A percentile compares a stretch with the other conserved stretches of the same genome.
Evolutionary conservation across 2,113 vertebrate species (phyloP).

Genomic region (Corythoichthys haematopterus): DNA sequence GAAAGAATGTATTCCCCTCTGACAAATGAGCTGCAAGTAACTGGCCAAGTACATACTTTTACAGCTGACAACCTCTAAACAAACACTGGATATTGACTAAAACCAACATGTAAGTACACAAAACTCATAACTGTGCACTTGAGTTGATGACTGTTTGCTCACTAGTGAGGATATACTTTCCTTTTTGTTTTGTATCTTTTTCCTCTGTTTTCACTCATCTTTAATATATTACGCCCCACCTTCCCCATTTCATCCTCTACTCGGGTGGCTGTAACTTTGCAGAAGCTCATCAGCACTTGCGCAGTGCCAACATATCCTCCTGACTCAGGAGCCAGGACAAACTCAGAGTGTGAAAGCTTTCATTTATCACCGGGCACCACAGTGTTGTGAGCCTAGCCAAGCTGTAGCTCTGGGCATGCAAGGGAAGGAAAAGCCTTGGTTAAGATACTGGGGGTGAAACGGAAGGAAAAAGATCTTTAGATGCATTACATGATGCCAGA

Average conservation of each 20-base stretch:
- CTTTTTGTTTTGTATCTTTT: not conserved
- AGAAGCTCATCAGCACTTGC: slow-evolving; percentile 73
- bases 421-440: slow-evolving; percentile 21
- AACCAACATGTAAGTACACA: slow-evolving; percentile 2
- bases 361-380: slow-evolving; percentile 73
- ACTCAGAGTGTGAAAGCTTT: slow-evolving; percentile 77
- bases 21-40: slow-evolving; percentile 1
- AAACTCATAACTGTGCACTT: not conserved
- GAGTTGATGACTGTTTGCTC: not conserved
- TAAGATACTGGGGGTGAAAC: slow-evolving; percentile 11
- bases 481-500: slow-evolving; percentile 21
- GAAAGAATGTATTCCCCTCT: slow-evolving; percentile 3
- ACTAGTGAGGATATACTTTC: not conserved
- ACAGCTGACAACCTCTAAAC: slow-evolving; percentile 1
- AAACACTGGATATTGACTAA: not conserved
- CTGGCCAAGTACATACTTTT: slow-evolving; percentile 3
- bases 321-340: slow-evolving; percentile 78
- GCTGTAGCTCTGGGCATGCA: slow-evolving; percentile 29
- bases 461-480: slow-evolving; percentile 24
- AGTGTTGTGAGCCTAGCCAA: slow-evolving; percentile 31
- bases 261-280: slow-evolving; percentile 25
- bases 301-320: slow-evolving; percentile 60
- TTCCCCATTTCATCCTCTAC: slow-evolving; percentile 20
- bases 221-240: not conserved
- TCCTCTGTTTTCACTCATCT: slow-evolving; percentile 5